Evolutionary conservation across 2,888 invertebrate species (phyloP).

Genomic region (Cancer borealis): DNA sequence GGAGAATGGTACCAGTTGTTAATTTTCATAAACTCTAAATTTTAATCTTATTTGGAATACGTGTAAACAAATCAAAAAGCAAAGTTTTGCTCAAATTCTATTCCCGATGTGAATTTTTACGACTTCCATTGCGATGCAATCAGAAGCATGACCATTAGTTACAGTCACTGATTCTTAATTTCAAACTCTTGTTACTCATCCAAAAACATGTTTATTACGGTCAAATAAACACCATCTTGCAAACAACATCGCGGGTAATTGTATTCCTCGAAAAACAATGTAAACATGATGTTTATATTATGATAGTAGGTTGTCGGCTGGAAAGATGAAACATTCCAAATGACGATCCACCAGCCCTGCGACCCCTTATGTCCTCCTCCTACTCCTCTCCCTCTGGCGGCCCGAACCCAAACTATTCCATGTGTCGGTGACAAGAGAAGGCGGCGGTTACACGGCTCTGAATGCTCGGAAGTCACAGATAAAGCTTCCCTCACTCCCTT

Average conservation of each 20-base stretch:
- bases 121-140: neutral
- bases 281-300: too few species aligned
- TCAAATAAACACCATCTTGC: neutral
- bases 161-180: neutral
- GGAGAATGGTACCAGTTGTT: too few species aligned
- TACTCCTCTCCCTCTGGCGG: neutral
- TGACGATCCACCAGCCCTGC: too few species aligned
- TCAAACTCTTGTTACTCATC: neutral
- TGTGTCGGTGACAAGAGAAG: neutral
- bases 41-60: too few species aligned
- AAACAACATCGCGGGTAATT: neutral
- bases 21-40: too few species aligned
- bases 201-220: neutral
- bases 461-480: slow-evolving; percentile 15
- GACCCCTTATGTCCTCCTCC: neutral
- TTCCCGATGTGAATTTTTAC: neutral
- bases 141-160: neutral
- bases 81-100: neutral
- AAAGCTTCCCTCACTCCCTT: neutral
- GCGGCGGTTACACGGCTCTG: slow-evolving; percentile 17
- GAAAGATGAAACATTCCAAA: too few species aligned
- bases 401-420: neutral
- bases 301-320: too few species aligned
- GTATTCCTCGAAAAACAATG: neutral
- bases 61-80: too few species aligned